Conservation (phyloP, 2,113 vertebrate species). For the Addax nasomaculatus region DNA sequence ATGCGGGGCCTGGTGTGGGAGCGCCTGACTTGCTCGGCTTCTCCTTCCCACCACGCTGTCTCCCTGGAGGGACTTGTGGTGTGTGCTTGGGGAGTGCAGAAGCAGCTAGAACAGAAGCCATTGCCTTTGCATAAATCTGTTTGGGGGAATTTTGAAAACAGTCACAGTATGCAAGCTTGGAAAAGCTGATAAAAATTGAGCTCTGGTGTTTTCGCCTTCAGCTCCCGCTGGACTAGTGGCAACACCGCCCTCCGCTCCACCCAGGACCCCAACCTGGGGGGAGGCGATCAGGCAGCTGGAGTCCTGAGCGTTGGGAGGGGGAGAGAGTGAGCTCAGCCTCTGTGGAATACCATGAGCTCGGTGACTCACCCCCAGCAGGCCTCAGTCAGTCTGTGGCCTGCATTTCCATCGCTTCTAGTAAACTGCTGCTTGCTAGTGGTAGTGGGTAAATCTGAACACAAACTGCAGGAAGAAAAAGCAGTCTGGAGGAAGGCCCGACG, state of each 20-base stretch:
- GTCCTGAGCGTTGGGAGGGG: not conserved
- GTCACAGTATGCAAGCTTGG: not conserved
- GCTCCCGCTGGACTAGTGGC: not conserved
- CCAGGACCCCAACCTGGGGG: not conserved
- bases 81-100: not conserved
- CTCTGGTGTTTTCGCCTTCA: not conserved
- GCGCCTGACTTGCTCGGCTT: not conserved
- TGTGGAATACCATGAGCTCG: not conserved
- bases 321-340: conserved; percentile 5
- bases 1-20: not conserved
- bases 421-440: not conserved
- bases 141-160: not conserved
- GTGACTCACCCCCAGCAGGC: not conserved
- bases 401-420: not conserved
- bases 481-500: not conserved
- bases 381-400: not conserved
- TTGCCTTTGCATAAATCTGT: not conserved
- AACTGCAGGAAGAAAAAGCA: not conserved
- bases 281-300: not conserved
- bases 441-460: not conserved
- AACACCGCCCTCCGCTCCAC: not conserved
- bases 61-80: not conserved
- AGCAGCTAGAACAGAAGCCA: not conserved
- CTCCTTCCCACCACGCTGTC: not conserved
- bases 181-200: conserved; percentile 22